These are phyloP conservation scores for Bimastos eiseni DNA, from an alignment of 2,888 invertebrate species.

Conservation along the genomic window DNA sequence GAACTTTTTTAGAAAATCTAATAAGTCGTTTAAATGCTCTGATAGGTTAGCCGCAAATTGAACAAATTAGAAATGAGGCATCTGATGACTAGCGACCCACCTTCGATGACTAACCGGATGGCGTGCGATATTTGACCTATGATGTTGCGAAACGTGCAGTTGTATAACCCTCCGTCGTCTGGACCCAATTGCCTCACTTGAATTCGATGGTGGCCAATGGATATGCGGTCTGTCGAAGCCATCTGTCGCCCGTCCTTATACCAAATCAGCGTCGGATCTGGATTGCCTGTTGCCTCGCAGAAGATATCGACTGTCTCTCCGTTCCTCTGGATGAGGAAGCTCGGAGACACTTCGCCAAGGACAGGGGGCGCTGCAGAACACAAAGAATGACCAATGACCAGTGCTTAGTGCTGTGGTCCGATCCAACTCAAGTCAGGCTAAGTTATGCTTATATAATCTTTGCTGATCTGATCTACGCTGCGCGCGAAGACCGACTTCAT, in stretches of 20 bases:
- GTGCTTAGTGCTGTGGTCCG: not conserved
- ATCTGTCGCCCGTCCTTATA: slow-evolving; percentile 71
- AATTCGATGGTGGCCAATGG: slow-evolving; percentile 33
- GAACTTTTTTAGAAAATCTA: too few species aligned
- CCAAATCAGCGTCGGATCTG: slow-evolving; percentile 93
- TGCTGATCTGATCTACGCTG: too few species aligned
- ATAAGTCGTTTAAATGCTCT: too few species aligned
- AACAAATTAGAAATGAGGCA: not conserved
- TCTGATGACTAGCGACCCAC: slow-evolving; percentile 58
- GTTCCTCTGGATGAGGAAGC: slow-evolving; percentile 48
- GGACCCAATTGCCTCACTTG: slow-evolving; percentile 84
- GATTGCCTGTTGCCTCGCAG: slow-evolving; percentile 91
- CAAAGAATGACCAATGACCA: not conserved
- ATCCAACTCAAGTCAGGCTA: not conserved
- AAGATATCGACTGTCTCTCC: slow-evolving; percentile 93
- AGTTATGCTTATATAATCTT: not conserved
- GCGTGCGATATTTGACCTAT: slow-evolving; percentile 95
- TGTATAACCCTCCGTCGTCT: slow-evolving; percentile 94
- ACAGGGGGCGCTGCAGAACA: slow-evolving; percentile 42
- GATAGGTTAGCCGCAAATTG: not conserved
- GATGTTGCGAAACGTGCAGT: slow-evolving; percentile 90
- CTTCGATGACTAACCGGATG: slow-evolving; percentile 92
- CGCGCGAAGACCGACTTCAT: too few species aligned
- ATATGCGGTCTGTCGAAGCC: slow-evolving; percentile 31
- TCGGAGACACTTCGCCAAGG: slow-evolving; percentile 41